These are phyloP conservation scores for Aptenodytes forsteri DNA, from an alignment of 2,113 vertebrate genomes.

Conservation along the genomic window DNA sequence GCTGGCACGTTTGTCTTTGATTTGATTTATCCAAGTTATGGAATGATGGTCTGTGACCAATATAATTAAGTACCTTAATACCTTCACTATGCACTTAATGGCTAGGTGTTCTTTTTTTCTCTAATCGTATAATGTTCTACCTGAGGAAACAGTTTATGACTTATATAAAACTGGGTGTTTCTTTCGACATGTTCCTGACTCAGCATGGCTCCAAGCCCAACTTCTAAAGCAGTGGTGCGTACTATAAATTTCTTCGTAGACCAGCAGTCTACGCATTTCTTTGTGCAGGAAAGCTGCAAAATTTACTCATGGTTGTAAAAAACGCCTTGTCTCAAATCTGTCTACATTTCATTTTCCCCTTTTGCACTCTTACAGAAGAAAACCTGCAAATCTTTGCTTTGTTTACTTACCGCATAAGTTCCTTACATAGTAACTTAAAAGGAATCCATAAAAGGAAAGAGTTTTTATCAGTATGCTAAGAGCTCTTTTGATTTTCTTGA, in stretches of 20 bases:
- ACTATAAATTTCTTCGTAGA: conserved; percentile 22
- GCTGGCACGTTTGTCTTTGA: conserved; percentile 50
- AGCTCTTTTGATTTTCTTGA: neutral
- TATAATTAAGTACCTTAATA: conserved; percentile 68
- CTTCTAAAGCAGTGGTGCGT: neutral
- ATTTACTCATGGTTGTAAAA: neutral
- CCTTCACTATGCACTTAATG: conserved; percentile 61
- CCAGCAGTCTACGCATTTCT: neutral
- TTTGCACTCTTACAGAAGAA: neutral
- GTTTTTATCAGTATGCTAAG: neutral
- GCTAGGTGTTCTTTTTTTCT: conserved; percentile 49
- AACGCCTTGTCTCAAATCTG: neutral
- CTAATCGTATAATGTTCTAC: conserved; percentile 66
- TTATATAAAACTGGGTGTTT: conserved; percentile 72
- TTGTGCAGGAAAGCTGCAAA: neutral
- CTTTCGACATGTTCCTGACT: conserved; percentile 66
- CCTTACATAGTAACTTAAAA: neutral
- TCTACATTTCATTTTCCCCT: neutral
- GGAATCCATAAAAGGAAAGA: neutral
- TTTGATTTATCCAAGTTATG: conserved; percentile 38
- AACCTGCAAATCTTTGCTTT: neutral
- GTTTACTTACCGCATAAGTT: neutral
- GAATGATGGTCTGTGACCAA: conserved; percentile 57
- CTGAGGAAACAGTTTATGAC: conserved; percentile 67
- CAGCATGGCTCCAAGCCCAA: conserved; percentile 50